Conservation (phyloP, 1,140 invertebrate genomes). For the Zaprionus vittiger region DNA sequence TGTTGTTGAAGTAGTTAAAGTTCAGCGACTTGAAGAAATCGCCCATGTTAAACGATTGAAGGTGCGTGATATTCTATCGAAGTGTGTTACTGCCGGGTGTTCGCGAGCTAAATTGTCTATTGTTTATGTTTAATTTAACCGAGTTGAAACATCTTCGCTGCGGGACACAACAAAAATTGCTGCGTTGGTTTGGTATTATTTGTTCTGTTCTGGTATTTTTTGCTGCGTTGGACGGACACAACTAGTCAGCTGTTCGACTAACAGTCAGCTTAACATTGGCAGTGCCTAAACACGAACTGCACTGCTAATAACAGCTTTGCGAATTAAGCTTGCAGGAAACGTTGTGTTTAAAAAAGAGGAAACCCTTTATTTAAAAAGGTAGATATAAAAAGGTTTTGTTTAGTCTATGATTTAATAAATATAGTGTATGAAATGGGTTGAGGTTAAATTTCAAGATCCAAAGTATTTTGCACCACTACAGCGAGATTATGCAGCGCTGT, state of each 20-base stretch:
- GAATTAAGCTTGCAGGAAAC: background rate
- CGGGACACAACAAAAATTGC: conserved; percentile 47
- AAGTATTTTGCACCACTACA: background rate
- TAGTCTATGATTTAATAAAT: background rate
- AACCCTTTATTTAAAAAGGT: background rate
- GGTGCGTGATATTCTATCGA: background rate
- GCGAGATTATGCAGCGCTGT: background rate
- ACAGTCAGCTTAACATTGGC: conserved; percentile 22
- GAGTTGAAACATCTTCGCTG: conserved; percentile 63
- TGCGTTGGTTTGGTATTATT: conserved; percentile 49
- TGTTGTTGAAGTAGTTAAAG: conserved; percentile 90
- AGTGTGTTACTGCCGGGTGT: conserved; percentile 15
- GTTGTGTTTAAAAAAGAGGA: background rate
- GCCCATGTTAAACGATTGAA: conserved; percentile 88
- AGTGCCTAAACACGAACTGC: background rate
- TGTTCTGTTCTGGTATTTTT: conserved; percentile 51
- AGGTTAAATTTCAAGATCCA: too few species aligned
- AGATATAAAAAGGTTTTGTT: background rate
- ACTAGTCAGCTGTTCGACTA: conserved; percentile 26
- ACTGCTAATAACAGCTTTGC: conserved; percentile 11
- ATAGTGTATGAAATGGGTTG: too few species aligned
- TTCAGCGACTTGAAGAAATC: conserved; percentile 93
- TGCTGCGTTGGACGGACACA: conserved; percentile 34
- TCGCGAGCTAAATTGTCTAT: conserved; percentile 28
- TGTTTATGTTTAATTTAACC: conserved; percentile 41